Evolutionary conservation across 2,113 vertebrate species (phyloP).

Genomic region (Daboia siamensis): DNA sequence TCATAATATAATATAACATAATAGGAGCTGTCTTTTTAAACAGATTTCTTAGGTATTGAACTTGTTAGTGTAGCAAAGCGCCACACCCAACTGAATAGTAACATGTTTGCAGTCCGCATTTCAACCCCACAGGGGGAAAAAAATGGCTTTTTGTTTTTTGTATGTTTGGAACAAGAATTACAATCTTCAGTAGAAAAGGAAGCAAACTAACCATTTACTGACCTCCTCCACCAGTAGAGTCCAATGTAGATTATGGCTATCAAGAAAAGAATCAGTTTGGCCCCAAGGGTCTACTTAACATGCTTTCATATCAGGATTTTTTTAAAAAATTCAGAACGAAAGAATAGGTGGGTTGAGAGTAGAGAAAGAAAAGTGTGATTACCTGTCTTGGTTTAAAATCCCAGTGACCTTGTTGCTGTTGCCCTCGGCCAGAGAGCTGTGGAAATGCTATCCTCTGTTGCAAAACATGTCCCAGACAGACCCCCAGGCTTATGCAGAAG

Average conservation of each 20-base stretch:
- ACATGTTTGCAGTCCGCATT: background rate
- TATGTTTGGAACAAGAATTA: background rate
- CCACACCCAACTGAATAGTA: background rate
- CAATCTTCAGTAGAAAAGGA: background rate
- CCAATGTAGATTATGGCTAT: background rate
- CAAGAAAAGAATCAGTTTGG: background rate
- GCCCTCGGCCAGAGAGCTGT: slow-evolving; percentile 48
- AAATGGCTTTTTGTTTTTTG: background rate
- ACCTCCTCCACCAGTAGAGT: background rate
- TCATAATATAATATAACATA: background rate
- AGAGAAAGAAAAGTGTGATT: slow-evolving; percentile 54
- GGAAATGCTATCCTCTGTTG: slow-evolving; percentile 67
- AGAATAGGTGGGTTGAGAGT: background rate
- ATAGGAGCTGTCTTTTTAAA: too few species aligned
- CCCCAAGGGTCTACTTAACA: slow-evolving; percentile 2
- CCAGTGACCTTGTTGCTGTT: slow-evolving; percentile 62
- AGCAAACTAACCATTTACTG: background rate
- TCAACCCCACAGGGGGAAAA: background rate
- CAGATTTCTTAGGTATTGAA: background rate
- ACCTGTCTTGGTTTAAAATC: slow-evolving; percentile 70
- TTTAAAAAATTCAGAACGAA: slow-evolving; percentile 13
- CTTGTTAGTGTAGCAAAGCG: background rate
- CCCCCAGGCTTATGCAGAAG: slow-evolving; percentile 64
- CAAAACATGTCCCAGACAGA: slow-evolving; percentile 64
- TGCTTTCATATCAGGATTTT: slow-evolving; percentile 24